Base-by-base conservation (phyloP, 1,140 invertebrate species). In the Listronotus bonariensis region DNA sequence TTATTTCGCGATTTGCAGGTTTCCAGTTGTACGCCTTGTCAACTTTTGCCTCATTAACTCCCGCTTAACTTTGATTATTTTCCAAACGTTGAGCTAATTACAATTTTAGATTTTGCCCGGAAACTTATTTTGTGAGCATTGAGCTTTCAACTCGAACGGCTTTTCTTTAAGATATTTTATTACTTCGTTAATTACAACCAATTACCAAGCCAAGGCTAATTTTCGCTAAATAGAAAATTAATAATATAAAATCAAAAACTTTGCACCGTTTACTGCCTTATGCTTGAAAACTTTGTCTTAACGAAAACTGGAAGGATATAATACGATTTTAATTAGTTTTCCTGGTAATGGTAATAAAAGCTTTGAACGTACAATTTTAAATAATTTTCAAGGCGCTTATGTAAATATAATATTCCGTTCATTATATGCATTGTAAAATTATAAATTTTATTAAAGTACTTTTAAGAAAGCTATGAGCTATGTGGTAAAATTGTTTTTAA, bases 61-160 rank as follows among this genome's bases (percentile, higher is more conserved):
- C 57, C 58, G 59, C 55, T 67, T 67, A 67, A 69, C 54, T 67
- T 68, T 72, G 71, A 72, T 72, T 72, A 72, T 72, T 72, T 72
- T 72, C 71, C 69, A 58, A 69, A 67, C 51, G 69, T 64, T 71
- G 70, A 71, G 71, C 68, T 72, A 72, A 72, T 72, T 72, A 72
- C 68, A 72, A 72, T 67, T 69, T 69, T 67, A 69, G 68, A 69
- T 69, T 67, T 67, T 40, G 17, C 40, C 26, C 36, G 43, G 52
- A 65, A 36, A 65, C 62, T 65, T 63, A 55, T 54, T 56, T 43
- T 31, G n/a, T 31, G 18, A 63, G 51, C 20, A 52, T 52, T 31
- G 49, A 38, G 49, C 15, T 20, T 48, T 48, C 45, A 10, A 18
- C 31, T 34, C 49, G 26, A 52, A 6, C 31, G 49, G 20, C 46